Conservation (phyloP, 1,140 invertebrate genomes). For the Agrilus planipennis region DNA sequence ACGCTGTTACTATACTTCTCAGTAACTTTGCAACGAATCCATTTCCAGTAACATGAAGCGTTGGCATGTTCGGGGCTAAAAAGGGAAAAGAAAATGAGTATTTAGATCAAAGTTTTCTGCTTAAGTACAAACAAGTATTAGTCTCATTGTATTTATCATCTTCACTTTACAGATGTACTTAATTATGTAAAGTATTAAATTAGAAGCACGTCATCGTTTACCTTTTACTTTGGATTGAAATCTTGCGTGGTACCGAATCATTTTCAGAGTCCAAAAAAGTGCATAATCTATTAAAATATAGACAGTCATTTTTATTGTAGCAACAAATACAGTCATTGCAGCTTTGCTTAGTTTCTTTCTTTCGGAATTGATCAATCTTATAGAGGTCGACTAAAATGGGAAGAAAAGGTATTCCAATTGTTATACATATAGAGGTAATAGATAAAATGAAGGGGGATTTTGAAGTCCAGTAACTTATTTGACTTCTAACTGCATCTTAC, state of each 20-base stretch:
- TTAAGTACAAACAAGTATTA: neutral
- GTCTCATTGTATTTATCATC: too few relatives aligned
- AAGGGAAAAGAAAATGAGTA: slow-evolving; percentile 1
- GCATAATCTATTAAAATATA: slow-evolving; percentile 63
- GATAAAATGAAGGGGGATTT: too few relatives aligned
- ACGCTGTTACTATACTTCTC: slow-evolving; percentile 43
- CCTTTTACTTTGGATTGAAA: slow-evolving; percentile 39
- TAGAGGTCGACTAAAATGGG: slow-evolving; percentile 40
- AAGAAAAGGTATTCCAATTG: slow-evolving; percentile 6
- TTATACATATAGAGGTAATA: too few relatives aligned
- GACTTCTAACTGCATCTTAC: too few relatives aligned
- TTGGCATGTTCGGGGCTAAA: neutral
- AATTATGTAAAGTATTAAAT: too few relatives aligned
- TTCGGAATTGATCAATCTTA: slow-evolving; percentile 47
- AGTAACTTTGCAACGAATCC: slow-evolving; percentile 53
- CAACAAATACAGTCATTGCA: slow-evolving; percentile 45
- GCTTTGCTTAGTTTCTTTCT: slow-evolving; percentile 45
- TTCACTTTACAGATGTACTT: too few relatives aligned
- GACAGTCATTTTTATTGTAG: slow-evolving; percentile 51
- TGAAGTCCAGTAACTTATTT: too few relatives aligned
- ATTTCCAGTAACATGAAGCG: slow-evolving; percentile 40
- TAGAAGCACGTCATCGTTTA: slow-evolving; percentile 9
- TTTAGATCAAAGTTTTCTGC: neutral
- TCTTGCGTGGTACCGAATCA: slow-evolving; percentile 53
- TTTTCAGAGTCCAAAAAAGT: slow-evolving; percentile 58